Base-by-base conservation (phyloP, 2,113 vertebrate genomes). In the Gambusia holbrooki region DNA sequence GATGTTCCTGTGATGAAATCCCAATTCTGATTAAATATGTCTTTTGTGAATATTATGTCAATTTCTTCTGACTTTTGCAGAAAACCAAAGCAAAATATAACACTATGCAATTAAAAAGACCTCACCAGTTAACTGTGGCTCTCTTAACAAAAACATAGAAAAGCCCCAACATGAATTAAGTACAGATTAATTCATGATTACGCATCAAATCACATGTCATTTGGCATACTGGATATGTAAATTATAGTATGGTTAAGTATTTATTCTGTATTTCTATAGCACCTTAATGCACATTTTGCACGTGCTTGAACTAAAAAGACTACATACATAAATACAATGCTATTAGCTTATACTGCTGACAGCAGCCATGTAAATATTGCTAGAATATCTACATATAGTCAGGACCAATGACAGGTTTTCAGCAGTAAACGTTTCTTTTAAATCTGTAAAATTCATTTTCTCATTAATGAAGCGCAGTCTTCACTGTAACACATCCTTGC, bases 11-110 rank as follows among this genome's bases (percentile, higher is more conserved):
- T 42, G 40, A 42, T 42, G 14, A 42, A 42, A 42, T 42, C 40
- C 40, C 40, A 15, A 42, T 42, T 15, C 40, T 42, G 40, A 14
- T 42, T 42, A 42, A 42, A 15, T 10, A 42, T 42, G 40, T 42
- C 40, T 15, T 58, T 73, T 54, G 5, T 61, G 71, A 64, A 87
- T 35, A 45, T 3, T 28, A 14, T 68, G 29, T 33, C 9, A 77
- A 5, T 51, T 73, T 81, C 87, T 63, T 22, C 27, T 58, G 29
- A 72, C 65, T 72, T 79, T 70, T n/a, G 69, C 15, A 37, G 29
- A 37, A 67, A 29, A 80, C 35, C 22, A 35, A 73, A 14, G 27
- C 32, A 17, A 4, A 14, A 29, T 25, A 62, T 30, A 71, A 80
- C 51, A 51, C 28, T 28, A 40, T 4, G 33, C 42, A 54, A 5